These are phyloP conservation scores for Craterocephalus amniculus DNA, from an alignment of 2,797 vertebrate genomes.

Conservation along the genomic window DNA sequence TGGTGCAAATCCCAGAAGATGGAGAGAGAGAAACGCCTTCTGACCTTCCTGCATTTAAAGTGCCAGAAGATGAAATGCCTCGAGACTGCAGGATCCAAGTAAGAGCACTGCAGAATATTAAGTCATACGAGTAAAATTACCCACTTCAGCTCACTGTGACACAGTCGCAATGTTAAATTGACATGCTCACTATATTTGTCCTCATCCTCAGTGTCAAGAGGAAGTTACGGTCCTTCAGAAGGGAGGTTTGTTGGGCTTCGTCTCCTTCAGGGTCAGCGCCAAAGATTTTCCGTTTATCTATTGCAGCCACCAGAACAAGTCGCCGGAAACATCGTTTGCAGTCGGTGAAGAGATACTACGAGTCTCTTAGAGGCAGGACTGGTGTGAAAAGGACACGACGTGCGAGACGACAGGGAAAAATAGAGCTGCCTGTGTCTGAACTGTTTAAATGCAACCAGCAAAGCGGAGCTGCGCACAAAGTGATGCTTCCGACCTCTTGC, in stretches of 20 bases:
- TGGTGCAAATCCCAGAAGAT: constrained; percentile 71
- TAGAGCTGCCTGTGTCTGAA: not conserved
- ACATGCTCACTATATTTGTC: not conserved
- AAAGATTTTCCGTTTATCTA: constrained; percentile 15
- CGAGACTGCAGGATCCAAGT: constrained; percentile 77
- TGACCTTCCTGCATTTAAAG: constrained; percentile 73
- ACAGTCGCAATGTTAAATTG: not conserved
- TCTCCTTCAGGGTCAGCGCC: constrained; percentile 27
- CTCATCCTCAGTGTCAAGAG: constrained; percentile 65
- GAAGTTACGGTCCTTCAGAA: constrained; percentile 66
- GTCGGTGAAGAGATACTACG: constrained; percentile 16
- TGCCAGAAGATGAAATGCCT: constrained; percentile 70
- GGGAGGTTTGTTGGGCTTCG: constrained; percentile 47
- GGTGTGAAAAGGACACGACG: not conserved
- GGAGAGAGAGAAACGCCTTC: constrained; percentile 48
- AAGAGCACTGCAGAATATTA: constrained; percentile 35
- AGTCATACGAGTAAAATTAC: not conserved
- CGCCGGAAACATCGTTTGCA: constrained; percentile 30
- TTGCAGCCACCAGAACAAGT: constrained; percentile 2
- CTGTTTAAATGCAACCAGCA: not conserved
- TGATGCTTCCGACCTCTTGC: not conserved
- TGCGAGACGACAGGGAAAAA: not conserved
- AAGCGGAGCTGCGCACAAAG: not conserved
- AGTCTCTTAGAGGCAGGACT: constrained; percentile 1
- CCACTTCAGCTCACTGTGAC: not conserved